phyloP scores from a whole-genome alignment of 2,888 invertebrate species.

The Drosophila eohydei region DNA sequence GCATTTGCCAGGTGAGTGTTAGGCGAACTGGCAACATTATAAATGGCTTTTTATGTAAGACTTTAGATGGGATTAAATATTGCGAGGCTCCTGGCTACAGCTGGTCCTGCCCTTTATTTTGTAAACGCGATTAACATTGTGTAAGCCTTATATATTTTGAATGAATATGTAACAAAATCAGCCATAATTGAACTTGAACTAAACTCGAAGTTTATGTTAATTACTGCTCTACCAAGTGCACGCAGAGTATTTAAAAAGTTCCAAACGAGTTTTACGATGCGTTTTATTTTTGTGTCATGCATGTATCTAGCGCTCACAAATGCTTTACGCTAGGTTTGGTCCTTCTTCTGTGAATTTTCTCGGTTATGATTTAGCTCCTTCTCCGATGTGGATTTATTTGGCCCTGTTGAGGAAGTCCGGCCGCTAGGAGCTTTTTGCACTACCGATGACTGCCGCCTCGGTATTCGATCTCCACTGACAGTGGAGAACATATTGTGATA shows the following conservation, averaged over 20 bases:
- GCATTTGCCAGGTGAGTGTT: conserved; percentile 74
- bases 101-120: not conserved
- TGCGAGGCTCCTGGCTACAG: not conserved
- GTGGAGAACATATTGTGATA: conserved; percentile 55
- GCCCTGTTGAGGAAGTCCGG: not conserved
- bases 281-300: not conserved
- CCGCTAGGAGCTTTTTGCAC: not conserved
- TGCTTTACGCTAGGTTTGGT: not conserved
- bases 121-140: not conserved
- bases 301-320: not conserved
- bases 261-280: not conserved
- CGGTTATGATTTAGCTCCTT: not conserved
- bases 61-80: not conserved
- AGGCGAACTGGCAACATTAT: conserved; percentile 8
- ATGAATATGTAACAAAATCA: not conserved
- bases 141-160: not conserved
- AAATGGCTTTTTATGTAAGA: not conserved
- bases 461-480: conserved; percentile 1
- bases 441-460: not conserved
- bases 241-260: not conserved
- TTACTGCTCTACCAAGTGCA: too few species aligned
- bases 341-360: conserved; percentile 9
- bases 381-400: not conserved
- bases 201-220: too few species aligned
- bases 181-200: not conserved